Evolutionary conservation across 1,140 invertebrate species (phyloP), one percentile per base, ranked within the genome.

Genomic region (Eulimnadia texana): DNA sequence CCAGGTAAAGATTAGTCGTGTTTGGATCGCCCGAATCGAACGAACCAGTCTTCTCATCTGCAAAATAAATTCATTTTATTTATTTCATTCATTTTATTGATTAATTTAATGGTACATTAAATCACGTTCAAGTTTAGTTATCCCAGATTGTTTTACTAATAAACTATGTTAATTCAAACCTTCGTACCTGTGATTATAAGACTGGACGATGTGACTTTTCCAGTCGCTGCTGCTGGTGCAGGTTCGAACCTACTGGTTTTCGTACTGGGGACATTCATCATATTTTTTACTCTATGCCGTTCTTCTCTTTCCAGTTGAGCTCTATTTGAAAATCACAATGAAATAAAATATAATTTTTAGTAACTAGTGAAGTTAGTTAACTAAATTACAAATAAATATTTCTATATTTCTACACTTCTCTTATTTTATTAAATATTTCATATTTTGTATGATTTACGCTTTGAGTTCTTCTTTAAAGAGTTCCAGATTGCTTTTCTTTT

Each of bases 241-340:
- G 52, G 52, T 3, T 54, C 52, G 25, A 54, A 54, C 1, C 52
- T 22, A 16, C 22, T 54, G 11, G 22, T 54, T 27, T 27, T 54
- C 13, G 13, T 54, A 1, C 22, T 22, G 11, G 22, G 16, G 13
- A 54, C 25, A 20, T 23, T 23, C 11, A 54, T 13, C 2, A 22
- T 20, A 22, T 22, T 54, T 20, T 82, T 81, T 19, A 81, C 65
- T 42, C 73, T 72, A 74, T 96, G 91, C n/a, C 93, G 79, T 70
- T 98, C 93, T 71, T 97, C 92, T 63, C 95, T 79, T 72, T 98
- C 94, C 73, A 95, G 91, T 79, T 99, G 95, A 61, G 94, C 93
- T 74, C 90, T 90, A 63, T 27, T 42, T 42, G 16, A 42, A 42
- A 6, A n/a, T n/a, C n/a, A n/a, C n/a, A n/a, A n/a, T n/a, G n/a